Evolutionary conservation across 2,113 vertebrate species (phyloP).

Genomic region (Brevimyrus niger): DNA sequence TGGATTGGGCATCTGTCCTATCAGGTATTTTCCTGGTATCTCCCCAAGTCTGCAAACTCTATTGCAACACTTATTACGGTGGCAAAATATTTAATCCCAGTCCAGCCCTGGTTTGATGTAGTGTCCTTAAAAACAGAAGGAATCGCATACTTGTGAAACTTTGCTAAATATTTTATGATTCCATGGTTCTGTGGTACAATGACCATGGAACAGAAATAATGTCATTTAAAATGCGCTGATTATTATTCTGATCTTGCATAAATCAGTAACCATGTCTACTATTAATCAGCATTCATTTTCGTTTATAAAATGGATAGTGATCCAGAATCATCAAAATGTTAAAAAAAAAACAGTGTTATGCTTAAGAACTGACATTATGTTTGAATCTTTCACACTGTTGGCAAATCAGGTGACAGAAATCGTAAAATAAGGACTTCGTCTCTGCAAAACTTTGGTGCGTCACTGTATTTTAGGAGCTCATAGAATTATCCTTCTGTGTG

Average conservation of each 20-base stretch:
- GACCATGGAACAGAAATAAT: constrained; percentile 46
- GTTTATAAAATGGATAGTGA: constrained; percentile 22
- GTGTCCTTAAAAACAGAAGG: neutral
- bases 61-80: neutral
- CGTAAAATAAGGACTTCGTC: constrained; percentile 17
- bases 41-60: neutral
- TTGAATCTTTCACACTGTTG: neutral
- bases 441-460: constrained; percentile 21
- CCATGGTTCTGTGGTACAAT: constrained; percentile 58
- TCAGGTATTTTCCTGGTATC: neutral
- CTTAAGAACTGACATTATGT: neutral
- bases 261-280: constrained; percentile 44
- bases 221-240: constrained; percentile 45
- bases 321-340: neutral
- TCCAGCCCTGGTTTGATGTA: neutral
- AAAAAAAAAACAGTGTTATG: neutral
- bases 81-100: neutral
- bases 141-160: neutral
- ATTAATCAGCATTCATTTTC: constrained; percentile 26
- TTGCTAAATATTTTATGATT: constrained; percentile 13
- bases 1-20: neutral
- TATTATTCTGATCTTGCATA: constrained; percentile 48
- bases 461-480: neutral
- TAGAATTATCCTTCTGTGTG: neutral
- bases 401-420: constrained; percentile 1